Base-by-base conservation (phyloP, 2,797 vertebrate species). In the Microctenopoma stevenorrisi region DNA sequence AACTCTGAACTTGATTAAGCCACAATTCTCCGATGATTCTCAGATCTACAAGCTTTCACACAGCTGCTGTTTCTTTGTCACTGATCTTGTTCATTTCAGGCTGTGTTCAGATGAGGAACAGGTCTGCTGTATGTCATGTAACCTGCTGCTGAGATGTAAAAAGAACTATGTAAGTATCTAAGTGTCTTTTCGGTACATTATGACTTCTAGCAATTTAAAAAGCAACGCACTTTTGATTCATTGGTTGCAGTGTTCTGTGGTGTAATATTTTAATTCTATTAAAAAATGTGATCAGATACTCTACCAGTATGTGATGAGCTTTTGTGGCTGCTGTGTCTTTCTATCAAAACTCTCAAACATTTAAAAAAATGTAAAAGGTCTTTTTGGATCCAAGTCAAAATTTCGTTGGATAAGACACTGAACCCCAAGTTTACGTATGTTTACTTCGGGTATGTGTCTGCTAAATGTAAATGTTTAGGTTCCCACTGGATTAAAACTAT, bases 161-260 rank as follows among this genome's bases (percentile, higher is more conserved):
- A 2, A 58, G 9, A 73, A 26, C 44, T 30, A 62, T 48, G 43
- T 67, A 38, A 28, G 11, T n/a, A 22, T 58, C 28, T 69, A 72
- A 65, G 54, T 78, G 72, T 78, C 67, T 54, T 73, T 84, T 68
- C 37, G 9, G 14, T 71, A 47, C 33, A 47, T 64, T 22, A 16
- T 58, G 50, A 71, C 49, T 63, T 77, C 42, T 73, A 28, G 65
- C 12, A 55, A 40, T 72, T 65, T 33, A 43, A 54, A 43, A 47
- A 54, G 28, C 14, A 56, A 62, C 67, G 74, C 59, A 79, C 51
- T 72, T 84, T 84, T 81, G 59, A 74, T 82, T 82, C 5, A 82
- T 76, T 81, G 68, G 35, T 54, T 16, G 38, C 64, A 7, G 22
- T 64, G 64, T 40, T 67, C 16, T 58, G 0, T 58, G 15, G 2